Conservation (phyloP, 2,113 vertebrate genomes). For the Amazona guildingii region DNA sequence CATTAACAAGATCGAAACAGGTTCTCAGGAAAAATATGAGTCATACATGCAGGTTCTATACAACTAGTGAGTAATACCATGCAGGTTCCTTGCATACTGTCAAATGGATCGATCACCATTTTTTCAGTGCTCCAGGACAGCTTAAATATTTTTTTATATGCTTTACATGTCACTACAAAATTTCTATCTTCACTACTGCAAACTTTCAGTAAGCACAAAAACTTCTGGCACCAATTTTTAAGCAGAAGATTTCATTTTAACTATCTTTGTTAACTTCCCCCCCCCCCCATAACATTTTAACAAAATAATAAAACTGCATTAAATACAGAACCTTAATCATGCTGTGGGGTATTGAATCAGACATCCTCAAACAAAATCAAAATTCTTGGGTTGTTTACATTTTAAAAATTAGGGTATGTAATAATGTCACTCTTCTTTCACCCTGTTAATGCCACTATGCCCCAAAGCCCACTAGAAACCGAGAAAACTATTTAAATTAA, state of each 20-base stretch:
- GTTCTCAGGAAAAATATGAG: not conserved
- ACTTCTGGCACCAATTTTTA: not conserved
- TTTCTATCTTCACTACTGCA: not conserved
- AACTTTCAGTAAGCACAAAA: not conserved
- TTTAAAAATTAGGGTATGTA: not conserved
- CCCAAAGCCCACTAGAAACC: not conserved
- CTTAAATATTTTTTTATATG: not conserved
- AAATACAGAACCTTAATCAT: not conserved
- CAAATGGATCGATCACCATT: not conserved
- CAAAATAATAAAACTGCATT: not conserved
- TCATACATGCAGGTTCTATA: not conserved
- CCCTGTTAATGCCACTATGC: fast-evolving
- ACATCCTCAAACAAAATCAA: not conserved
- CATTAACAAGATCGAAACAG: not conserved
- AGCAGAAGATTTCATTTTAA: not conserved
- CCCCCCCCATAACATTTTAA: not conserved
- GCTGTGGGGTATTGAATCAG: not conserved
- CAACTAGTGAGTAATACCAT: not conserved
- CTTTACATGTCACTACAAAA: not conserved
- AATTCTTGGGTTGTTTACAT: not conserved
- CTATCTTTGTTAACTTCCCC: not conserved
- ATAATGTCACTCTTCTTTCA: not conserved
- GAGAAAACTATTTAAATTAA: not conserved
- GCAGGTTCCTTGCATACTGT: not conserved
- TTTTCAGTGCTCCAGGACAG: not conserved